These are phyloP conservation scores for Hemistola chrysoprasaria DNA, from an alignment of 2,888 invertebrate species.

Conservation along the genomic window DNA sequence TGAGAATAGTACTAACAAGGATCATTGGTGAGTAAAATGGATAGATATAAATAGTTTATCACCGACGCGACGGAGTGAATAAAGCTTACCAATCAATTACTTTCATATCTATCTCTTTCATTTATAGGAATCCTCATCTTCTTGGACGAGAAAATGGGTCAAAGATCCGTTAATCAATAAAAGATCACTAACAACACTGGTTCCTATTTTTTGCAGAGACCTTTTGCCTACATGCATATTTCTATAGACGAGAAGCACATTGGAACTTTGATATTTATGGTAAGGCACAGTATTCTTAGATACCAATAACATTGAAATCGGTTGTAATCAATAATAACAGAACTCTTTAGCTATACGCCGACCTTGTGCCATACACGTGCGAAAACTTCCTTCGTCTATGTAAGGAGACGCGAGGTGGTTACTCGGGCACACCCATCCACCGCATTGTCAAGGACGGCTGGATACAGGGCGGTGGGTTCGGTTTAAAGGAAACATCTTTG, in stretches of 20 bases:
- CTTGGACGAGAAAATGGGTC: too few species aligned
- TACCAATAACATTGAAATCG: too few species aligned
- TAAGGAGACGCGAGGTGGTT: conserved; percentile 66
- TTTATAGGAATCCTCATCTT: too few species aligned
- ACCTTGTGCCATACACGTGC: conserved; percentile 81
- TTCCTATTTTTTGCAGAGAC: conserved; percentile 69
- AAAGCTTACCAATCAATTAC: too few species aligned
- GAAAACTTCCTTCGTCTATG: conserved; percentile 82
- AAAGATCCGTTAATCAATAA: too few species aligned
- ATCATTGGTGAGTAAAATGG: too few species aligned
- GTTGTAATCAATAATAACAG: too few species aligned
- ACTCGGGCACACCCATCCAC: conserved; percentile 82
- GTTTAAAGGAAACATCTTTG: conserved; percentile 59
- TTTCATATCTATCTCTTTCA: too few species aligned
- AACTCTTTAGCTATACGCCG: conserved; percentile 81
- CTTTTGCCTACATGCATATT: conserved; percentile 79
- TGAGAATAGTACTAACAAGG: too few species aligned
- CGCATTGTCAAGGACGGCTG: conserved; percentile 86
- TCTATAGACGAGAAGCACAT: conserved; percentile 61
- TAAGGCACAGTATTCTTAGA: too few species aligned
- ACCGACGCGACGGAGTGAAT: too few species aligned
- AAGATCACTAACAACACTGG: not conserved
- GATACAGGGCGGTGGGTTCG: conserved; percentile 86
- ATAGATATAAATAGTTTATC: too few species aligned
- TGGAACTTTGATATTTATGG: conserved; percentile 83